Percentiles rank a stretch among this genome's conserved stretches.
phyloP scores from a whole-genome alignment of 2,113 vertebrate genomes.

The Scartelaos histophorus region DNA sequence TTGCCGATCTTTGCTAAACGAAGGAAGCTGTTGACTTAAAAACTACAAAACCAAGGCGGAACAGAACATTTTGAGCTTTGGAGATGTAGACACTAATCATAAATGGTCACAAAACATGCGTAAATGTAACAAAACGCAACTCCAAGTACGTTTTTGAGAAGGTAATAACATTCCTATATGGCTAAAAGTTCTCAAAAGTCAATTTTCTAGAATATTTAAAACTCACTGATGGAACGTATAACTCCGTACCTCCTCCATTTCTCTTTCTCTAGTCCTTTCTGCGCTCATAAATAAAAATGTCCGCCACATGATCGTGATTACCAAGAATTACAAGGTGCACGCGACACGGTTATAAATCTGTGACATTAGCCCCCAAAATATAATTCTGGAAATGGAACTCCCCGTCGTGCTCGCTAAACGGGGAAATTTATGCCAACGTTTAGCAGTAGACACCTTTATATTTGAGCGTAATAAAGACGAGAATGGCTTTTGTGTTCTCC shows the following conservation, averaged over 20 bases:
- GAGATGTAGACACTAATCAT: no score
- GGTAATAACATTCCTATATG: no score
- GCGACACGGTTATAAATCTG: neutral
- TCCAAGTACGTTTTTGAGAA: no score
- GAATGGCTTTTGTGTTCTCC: neutral
- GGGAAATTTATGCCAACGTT: neutral
- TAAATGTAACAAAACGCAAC: no score
- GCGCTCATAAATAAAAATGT: conserved; percentile 8
- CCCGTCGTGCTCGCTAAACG: neutral
- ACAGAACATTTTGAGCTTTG: no score
- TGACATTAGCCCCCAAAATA: neutral
- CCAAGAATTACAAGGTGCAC: neutral
- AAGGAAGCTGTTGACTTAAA: no score
- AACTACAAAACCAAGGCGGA: no score
- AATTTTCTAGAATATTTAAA: neutral
- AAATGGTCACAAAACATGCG: no score
- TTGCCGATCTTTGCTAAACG: no score
- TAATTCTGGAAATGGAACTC: neutral
- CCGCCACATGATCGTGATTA: neutral
- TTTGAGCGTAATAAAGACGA: neutral
- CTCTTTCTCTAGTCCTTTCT: neutral
- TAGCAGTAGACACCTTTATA: conserved; percentile 2
- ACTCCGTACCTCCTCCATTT: neutral
- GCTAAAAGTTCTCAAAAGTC: no score
- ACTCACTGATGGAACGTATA: neutral